Conservation (phyloP, 2,797 vertebrate genomes). For the Lagodon rhomboides region DNA sequence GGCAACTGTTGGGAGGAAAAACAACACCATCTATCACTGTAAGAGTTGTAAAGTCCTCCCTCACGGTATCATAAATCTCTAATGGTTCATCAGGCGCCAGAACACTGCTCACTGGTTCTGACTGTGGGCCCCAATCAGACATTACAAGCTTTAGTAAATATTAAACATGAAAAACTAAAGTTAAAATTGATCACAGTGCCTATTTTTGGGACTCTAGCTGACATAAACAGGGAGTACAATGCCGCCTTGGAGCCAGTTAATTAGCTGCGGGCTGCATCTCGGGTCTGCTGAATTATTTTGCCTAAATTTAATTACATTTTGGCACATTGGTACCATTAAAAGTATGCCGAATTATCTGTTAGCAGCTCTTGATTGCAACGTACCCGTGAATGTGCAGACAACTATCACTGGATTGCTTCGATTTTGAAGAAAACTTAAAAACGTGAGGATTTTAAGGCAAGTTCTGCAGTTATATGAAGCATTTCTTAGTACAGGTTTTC, state of each 20-base stretch:
- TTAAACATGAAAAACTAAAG: no score
- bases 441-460: not conserved
- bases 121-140: no score
- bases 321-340: not conserved
- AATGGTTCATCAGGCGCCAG: not conserved
- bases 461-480: not conserved
- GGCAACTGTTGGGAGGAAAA: not conserved
- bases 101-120: no score
- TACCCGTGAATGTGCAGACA: not conserved
- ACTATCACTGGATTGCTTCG: not conserved
- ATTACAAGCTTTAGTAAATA: no score
- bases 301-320: not conserved
- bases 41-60: constrained; percentile 12
- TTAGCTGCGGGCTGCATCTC: no score
- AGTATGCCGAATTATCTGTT: not conserved
- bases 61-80: not conserved
- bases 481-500: not conserved
- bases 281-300: not conserved
- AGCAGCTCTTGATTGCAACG: not conserved
- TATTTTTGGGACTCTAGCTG: no score
- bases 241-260: no score
- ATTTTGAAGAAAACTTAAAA: not conserved
- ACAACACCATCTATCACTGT: not conserved
- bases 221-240: no score
- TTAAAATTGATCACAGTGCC: no score